Evolutionary conservation across 2,113 vertebrate species (phyloP).

Genomic region (Cynocephalus volans): DNA sequence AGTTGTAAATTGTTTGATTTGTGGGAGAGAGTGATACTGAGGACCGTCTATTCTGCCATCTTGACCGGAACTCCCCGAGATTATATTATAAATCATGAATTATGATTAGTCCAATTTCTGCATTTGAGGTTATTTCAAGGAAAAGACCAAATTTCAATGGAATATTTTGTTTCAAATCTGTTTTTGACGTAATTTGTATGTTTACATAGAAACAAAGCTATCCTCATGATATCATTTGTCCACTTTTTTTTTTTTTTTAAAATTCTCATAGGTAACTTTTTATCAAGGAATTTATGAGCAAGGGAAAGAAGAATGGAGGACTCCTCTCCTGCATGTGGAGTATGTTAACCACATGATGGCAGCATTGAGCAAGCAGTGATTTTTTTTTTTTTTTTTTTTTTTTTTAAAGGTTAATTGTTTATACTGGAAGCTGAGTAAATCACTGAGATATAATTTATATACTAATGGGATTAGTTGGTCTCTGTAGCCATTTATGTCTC

Average conservation of each 20-base stretch:
- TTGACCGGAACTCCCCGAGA: too few species aligned
- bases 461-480: neutral
- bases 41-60: too few species aligned
- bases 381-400: neutral
- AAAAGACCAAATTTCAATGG: conserved; percentile 3
- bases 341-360: neutral
- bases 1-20: too few species aligned
- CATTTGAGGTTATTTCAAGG: conserved; percentile 22
- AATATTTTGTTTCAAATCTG: neutral
- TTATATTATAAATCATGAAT: neutral
- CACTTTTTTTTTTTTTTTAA: neutral
- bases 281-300: neutral
- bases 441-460: neutral
- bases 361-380: neutral
- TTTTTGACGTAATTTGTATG: neutral
- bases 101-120: neutral
- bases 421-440: neutral
- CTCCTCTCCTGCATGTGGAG: neutral
- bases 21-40: too few species aligned
- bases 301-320: neutral
- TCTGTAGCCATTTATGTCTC: neutral
- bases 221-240: neutral
- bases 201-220: neutral
- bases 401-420: neutral
- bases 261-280: neutral